A percentile compares a stretch with the other conserved stretches of the same genome.
phyloP scores from a whole-genome alignment of 2,113 vertebrate genomes.

The Chaetops frenatus region DNA sequence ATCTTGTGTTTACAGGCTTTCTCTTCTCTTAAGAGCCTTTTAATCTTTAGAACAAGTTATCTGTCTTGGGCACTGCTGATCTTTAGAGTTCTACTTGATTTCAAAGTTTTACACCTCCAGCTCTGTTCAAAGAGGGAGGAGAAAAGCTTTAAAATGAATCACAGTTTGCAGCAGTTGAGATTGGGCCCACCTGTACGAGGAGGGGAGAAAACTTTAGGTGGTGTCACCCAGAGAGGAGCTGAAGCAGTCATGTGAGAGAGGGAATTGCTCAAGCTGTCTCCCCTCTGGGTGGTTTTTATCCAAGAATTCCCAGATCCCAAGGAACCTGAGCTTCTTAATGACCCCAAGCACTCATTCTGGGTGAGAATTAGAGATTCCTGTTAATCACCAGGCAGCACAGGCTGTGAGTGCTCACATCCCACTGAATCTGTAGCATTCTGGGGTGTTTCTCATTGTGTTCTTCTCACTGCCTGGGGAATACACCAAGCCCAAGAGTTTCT shows the following conservation, averaged over 20 bases:
- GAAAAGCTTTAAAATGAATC: not conserved
- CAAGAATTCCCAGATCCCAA: not conserved
- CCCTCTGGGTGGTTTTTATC: not conserved
- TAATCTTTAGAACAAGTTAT: not conserved
- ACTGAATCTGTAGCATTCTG: not conserved
- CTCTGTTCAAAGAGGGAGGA: not conserved
- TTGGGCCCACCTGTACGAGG: not conserved
- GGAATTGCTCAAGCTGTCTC: not conserved
- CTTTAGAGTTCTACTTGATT: not conserved
- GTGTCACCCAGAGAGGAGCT: not conserved
- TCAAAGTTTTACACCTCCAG: constrained; percentile 7
- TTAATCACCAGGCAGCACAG: not conserved
- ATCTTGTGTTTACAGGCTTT: not conserved
- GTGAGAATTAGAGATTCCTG: not conserved
- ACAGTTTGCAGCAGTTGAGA: not conserved
- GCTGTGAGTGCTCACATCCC: not conserved
- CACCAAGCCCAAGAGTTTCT: not conserved
- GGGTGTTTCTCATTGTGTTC: not conserved
- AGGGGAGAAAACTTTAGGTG: not conserved
- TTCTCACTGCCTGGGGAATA: not conserved
- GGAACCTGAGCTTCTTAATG: not conserved
- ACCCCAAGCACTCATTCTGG: not conserved
- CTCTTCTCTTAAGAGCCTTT: not conserved
- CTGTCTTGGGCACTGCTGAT: not conserved
- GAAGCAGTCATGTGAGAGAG: not conserved